phyloP scores from a whole-genome alignment of 2,888 invertebrate species.

The Cantharis rustica region DNA sequence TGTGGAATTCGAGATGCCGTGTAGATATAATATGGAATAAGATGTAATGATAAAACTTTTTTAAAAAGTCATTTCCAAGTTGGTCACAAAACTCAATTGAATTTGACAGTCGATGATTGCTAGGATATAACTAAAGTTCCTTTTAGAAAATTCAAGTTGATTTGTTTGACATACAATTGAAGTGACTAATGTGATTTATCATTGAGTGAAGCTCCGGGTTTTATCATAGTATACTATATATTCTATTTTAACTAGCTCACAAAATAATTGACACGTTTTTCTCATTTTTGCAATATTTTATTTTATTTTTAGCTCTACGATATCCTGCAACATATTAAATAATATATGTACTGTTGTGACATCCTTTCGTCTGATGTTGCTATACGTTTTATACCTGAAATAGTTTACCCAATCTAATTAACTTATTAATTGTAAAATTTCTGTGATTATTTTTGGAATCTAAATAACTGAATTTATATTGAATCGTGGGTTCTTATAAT shows the following conservation, averaged over 20 bases:
- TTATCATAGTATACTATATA: not conserved
- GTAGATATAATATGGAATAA: not conserved
- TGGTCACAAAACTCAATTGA: conserved; percentile 13
- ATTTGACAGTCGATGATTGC: conserved; percentile 25
- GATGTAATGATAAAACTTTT: not conserved
- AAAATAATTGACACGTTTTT: not conserved
- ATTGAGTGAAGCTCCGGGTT: conserved; percentile 3
- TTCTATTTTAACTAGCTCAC: not conserved
- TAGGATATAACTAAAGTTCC: conserved; percentile 19
- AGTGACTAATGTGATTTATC: conserved; percentile 18
- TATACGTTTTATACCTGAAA: no score
- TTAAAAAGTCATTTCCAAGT: conserved; percentile 1
- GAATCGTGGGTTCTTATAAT: no score
- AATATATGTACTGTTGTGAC: not conserved
- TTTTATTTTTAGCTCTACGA: not conserved
- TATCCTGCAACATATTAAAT: not conserved
- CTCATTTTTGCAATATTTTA: not conserved
- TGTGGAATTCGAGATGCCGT: not conserved
- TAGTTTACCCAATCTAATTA: no score
- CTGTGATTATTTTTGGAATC: no score
- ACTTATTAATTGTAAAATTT: no score
- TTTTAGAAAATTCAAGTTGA: conserved; percentile 12
- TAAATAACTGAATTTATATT: no score
- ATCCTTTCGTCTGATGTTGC: no score
- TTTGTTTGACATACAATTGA: conserved; percentile 20